Conservation (phyloP, 2,113 vertebrate genomes). For the Macquaria australasica region DNA sequence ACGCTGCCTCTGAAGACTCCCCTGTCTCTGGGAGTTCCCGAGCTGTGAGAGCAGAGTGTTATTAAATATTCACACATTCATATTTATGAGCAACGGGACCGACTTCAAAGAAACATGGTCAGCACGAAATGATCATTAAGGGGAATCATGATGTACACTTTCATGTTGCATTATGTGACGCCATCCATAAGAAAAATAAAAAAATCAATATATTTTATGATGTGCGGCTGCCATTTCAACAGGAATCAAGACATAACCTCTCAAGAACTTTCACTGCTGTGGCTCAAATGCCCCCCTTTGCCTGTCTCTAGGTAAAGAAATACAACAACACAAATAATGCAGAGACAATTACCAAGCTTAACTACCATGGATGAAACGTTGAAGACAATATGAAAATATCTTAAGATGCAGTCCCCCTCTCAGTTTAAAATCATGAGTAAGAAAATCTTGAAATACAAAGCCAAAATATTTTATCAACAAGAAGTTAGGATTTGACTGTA, state of each 20-base stretch:
- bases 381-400: not conserved
- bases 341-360: not conserved
- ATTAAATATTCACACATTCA: conserved; percentile 54
- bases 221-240: not conserved
- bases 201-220: not conserved
- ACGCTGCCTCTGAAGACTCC: not conserved
- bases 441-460: not conserved
- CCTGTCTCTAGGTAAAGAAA: not conserved
- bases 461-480: not conserved
- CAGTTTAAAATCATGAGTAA: not conserved
- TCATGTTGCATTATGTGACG: conserved; percentile 1
- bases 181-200: not conserved
- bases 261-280: not conserved
- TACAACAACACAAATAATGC: not conserved
- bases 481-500: not conserved
- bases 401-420: not conserved
- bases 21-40: conserved; percentile 12
- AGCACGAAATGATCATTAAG: conserved; percentile 1
- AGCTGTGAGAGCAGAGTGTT: not conserved
- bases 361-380: too few species aligned
- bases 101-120: conserved; percentile 29
- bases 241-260: not conserved
- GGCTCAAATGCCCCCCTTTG: not conserved
- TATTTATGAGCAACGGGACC: conserved; percentile 18
- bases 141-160: not conserved